Evolutionary conservation across 2,797 vertebrate genomes (phyloP).

Genomic region (Sylvia borin): DNA sequence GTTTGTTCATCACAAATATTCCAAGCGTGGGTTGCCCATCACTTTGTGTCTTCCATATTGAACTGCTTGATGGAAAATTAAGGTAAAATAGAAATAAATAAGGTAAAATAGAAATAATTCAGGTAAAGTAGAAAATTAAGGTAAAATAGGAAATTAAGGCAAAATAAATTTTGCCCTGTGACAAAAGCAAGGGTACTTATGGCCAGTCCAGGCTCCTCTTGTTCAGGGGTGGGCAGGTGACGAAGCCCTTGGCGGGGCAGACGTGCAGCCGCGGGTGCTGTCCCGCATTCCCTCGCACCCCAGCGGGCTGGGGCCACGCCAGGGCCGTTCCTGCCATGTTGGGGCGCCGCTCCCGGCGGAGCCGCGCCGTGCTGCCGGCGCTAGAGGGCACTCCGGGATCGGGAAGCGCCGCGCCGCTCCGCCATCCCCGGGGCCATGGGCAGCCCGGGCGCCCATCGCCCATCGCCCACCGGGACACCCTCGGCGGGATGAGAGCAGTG

Average conservation of each 20-base stretch:
- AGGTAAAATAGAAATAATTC: too few relatives aligned
- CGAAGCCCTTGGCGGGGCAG: too few relatives aligned
- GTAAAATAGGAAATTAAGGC: background rate
- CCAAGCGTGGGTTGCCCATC: background rate
- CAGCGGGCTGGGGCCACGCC: too few relatives aligned
- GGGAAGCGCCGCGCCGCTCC: rapidly evolving
- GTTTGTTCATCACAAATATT: background rate
- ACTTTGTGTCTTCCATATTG: background rate
- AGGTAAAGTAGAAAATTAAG: background rate
- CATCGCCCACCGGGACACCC: rapidly evolving
- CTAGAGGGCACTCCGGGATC: background rate
- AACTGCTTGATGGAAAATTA: background rate
- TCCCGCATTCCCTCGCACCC: rapidly evolving
- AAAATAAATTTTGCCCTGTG: too few relatives aligned
- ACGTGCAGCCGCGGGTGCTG: too few relatives aligned
- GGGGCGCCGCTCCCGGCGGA: too few relatives aligned
- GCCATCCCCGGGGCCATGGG: rapidly evolving
- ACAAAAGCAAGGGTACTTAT: background rate
- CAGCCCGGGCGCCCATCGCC: rapidly evolving
- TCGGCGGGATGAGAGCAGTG: rapidly evolving
- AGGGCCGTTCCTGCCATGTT: too few relatives aligned
- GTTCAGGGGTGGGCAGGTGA: too few relatives aligned
- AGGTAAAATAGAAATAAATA: background rate
- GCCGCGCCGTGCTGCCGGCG: background rate
- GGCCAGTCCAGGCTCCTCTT: background rate